Conservation (phyloP, 64 coral and sea anemone species). For the Exaiptasia diaphana region DNA sequence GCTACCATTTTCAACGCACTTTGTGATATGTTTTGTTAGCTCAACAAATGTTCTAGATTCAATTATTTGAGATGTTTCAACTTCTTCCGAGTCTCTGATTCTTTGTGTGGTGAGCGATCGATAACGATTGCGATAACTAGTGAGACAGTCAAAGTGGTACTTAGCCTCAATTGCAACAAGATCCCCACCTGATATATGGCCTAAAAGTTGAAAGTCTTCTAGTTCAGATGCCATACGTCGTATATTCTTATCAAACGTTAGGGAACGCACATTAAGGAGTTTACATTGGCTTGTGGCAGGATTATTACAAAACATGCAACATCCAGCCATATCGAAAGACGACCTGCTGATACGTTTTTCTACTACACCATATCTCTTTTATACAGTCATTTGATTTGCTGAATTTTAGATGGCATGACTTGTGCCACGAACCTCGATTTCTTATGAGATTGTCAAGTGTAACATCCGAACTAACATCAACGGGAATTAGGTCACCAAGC, state of each 20-base stretch:
- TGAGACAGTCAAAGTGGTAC: conserved; percentile 38
- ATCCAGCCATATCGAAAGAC: background rate
- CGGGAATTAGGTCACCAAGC: background rate
- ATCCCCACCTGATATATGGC: conserved; percentile 31
- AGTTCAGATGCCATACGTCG: conserved; percentile 26
- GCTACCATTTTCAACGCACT: conserved; percentile 13
- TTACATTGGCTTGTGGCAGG: background rate
- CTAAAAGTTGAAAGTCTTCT: conserved; percentile 6
- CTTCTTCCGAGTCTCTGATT: background rate
- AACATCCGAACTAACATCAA: conserved; percentile 12
- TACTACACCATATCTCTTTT: background rate
- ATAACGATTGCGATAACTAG: background rate
- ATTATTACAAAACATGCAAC: background rate
- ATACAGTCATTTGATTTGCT: background rate
- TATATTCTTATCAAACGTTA: background rate
- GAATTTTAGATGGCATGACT: conserved; percentile 41
- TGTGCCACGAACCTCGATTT: conserved; percentile 39
- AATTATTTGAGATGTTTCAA: background rate
- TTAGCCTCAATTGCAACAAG: conserved; percentile 29
- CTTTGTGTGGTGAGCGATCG: conserved; percentile 15
- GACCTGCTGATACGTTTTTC: background rate
- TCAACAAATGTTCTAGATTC: conserved; percentile 30
- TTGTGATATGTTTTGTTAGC: conserved; percentile 4
- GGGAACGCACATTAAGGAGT: background rate
- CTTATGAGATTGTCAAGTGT: conserved; percentile 23